A percentile compares a stretch with the other conserved stretches of the same genome.
Conservation (phyloP, 2,113 vertebrate genomes). For the Hippocampus zosterae region DNA sequence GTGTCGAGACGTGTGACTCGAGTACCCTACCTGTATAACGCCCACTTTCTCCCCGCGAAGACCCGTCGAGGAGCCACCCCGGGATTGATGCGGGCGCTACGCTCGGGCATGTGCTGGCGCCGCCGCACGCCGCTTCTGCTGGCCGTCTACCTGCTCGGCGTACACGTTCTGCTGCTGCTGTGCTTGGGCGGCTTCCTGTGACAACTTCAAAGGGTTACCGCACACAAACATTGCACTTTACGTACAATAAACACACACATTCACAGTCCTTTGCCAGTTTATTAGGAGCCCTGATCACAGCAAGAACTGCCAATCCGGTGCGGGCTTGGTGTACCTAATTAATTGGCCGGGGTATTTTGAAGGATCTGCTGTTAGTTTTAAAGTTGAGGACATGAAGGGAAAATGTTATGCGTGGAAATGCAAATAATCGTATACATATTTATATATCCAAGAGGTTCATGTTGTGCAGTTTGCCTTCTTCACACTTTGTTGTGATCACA, state of each 20-base stretch:
- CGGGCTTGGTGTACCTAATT: neutral
- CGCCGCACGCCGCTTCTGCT: conserved; percentile 80
- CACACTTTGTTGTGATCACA: conserved; percentile 34
- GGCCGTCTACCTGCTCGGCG: conserved; percentile 77
- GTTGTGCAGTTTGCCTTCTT: conserved; percentile 4
- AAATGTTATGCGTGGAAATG: neutral
- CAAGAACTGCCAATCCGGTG: neutral
- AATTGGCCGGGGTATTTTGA: neutral
- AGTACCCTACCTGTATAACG: neutral
- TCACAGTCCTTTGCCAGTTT: neutral
- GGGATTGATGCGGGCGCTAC: conserved; percentile 74
- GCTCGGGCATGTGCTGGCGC: conserved; percentile 77
- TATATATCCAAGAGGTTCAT: conserved; percentile 25
- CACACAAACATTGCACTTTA: conserved; percentile 58
- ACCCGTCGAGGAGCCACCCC: conserved; percentile 56
- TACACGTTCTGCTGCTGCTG: conserved; percentile 84
- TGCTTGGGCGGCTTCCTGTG: conserved; percentile 86
- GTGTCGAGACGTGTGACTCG: neutral
- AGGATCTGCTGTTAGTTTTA: conserved; percentile 16
- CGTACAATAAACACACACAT: neutral
- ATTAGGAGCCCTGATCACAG: neutral
- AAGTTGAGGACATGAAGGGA: conserved; percentile 22
- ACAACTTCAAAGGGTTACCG: conserved; percentile 20
- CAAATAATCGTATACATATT: neutral
- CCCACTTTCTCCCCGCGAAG: conserved; percentile 54